Conservation (phyloP, 2,888 invertebrate species). For the Ichneumon xanthorius region DNA sequence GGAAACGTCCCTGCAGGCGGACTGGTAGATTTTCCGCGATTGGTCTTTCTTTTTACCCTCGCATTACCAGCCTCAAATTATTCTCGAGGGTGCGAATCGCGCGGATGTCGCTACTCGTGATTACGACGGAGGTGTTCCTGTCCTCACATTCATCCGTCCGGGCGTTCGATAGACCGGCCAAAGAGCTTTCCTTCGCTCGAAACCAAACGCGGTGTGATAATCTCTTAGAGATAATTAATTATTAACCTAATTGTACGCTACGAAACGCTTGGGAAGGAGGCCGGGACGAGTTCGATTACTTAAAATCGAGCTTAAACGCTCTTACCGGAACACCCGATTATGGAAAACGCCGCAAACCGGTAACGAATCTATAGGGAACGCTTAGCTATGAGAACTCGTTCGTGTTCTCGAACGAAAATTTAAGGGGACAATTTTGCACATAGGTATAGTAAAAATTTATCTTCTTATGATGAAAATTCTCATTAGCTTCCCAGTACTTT, state of each 20-base stretch:
- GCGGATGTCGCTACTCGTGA: not conserved
- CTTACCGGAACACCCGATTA: not conserved
- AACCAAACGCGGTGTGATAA: slow-evolving; percentile 26
- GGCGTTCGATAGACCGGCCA: slow-evolving; percentile 2
- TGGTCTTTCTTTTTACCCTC: no score
- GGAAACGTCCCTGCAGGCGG: no score
- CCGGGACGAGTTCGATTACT: slow-evolving; percentile 15
- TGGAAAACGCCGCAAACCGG: not conserved
- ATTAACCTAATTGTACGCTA: slow-evolving; percentile 57
- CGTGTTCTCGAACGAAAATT: not conserved
- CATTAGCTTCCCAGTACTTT: no score
- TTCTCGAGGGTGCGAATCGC: not conserved
- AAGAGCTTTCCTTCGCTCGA: not conserved
- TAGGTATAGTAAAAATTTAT: no score
- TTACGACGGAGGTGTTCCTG: not conserved
- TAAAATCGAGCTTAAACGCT: not conserved
- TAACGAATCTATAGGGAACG: not conserved
- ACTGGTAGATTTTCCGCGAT: no score
- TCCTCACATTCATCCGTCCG: slow-evolving; percentile 22
- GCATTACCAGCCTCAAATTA: no score
- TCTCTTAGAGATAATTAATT: slow-evolving; percentile 51
- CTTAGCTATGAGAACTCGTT: not conserved
- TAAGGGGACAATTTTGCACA: not conserved
- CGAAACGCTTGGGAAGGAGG: slow-evolving; percentile 33
- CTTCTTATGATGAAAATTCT: no score